Percentiles rank a stretch among this genome's conserved stretches.
These are phyloP conservation scores for Meda fulgida DNA, from an alignment of 2,797 vertebrate genomes.

Conservation along the genomic window DNA sequence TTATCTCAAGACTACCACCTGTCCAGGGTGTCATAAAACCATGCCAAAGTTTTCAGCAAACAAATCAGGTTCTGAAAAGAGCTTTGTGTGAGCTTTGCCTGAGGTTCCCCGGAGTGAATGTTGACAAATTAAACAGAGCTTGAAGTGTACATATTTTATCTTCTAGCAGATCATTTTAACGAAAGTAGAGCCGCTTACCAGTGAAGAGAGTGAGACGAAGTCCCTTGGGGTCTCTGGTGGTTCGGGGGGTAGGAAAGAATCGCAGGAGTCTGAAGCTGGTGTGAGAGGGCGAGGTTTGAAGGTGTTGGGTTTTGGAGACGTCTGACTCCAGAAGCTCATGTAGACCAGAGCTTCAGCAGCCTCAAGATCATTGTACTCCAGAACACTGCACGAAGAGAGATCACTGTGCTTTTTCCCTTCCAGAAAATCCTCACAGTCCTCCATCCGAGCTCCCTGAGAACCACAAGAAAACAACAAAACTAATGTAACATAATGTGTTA, in stretches of 20 bases:
- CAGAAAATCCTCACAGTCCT: conserved; percentile 81
- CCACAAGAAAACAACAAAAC: conserved; percentile 33
- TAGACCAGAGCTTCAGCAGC: conserved; percentile 94
- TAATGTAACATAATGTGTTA: not conserved
- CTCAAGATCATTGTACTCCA: conserved; percentile 95
- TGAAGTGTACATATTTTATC: not conserved
- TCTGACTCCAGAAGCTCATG: conserved; percentile 96
- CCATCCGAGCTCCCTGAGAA: conserved; percentile 82
- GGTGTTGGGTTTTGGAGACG: conserved; percentile 72
- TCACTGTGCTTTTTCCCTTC: conserved; percentile 88
- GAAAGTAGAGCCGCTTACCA: conserved; percentile 81
- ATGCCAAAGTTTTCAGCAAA: conserved; percentile 55
- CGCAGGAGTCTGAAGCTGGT: conserved; percentile 93
- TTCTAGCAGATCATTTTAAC: not conserved
- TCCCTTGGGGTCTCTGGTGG: conserved; percentile 83
- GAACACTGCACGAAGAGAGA: conserved; percentile 78
- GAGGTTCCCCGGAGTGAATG: not conserved
- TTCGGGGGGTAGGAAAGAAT: conserved; percentile 79
- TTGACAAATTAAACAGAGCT: conserved; percentile 52
- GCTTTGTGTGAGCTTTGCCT: conserved; percentile 17
- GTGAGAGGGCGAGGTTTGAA: conserved; percentile 91
- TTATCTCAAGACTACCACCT: conserved; percentile 63
- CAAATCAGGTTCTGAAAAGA: conserved; percentile 47
- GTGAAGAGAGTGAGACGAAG: conserved; percentile 88
- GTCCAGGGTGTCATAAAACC: conserved; percentile 56